Conservation (phyloP, 2,888 invertebrate species). For the Pomacea canaliculata region DNA sequence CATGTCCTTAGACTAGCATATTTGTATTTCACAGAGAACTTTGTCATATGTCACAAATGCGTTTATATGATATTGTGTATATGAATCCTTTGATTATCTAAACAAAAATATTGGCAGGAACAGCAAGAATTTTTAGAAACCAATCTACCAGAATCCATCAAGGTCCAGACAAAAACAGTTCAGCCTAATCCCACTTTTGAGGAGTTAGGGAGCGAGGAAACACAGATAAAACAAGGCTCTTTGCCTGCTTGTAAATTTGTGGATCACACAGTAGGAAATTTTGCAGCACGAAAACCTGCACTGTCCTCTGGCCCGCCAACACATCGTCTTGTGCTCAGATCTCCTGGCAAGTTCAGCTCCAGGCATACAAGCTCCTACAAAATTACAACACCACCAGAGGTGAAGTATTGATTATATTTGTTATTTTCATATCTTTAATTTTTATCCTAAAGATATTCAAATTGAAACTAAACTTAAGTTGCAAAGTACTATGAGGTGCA, state of each 20-base stretch:
- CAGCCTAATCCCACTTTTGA: constrained; percentile 27
- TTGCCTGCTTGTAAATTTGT: constrained; percentile 22
- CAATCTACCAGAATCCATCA: constrained; percentile 37
- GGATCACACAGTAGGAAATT: not conserved
- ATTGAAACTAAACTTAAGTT: not conserved
- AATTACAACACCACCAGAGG: constrained; percentile 31
- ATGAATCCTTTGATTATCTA: too few species aligned
- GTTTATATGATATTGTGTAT: too few species aligned
- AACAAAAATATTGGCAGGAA: constrained; percentile 15
- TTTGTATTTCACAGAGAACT: too few species aligned
- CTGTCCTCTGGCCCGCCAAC: constrained; percentile 43
- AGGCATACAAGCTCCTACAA: constrained; percentile 4
- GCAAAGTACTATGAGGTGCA: too few species aligned
- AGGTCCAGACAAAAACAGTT: constrained; percentile 27
- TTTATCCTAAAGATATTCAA: not conserved
- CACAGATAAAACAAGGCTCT: constrained; percentile 2
- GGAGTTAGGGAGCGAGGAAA: not conserved
- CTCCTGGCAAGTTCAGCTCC: constrained; percentile 42
- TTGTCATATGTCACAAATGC: too few species aligned
- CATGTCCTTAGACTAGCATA: too few species aligned
- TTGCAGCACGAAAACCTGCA: constrained; percentile 28
- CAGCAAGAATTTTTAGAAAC: constrained; percentile 37
- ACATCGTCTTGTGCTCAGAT: constrained; percentile 47
- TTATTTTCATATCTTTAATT: constrained; percentile 3
- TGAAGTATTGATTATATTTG: constrained; percentile 3